Base-by-base conservation (phyloP, 2,113 vertebrate species). In the Tetraodon nigroviridis region DNA sequence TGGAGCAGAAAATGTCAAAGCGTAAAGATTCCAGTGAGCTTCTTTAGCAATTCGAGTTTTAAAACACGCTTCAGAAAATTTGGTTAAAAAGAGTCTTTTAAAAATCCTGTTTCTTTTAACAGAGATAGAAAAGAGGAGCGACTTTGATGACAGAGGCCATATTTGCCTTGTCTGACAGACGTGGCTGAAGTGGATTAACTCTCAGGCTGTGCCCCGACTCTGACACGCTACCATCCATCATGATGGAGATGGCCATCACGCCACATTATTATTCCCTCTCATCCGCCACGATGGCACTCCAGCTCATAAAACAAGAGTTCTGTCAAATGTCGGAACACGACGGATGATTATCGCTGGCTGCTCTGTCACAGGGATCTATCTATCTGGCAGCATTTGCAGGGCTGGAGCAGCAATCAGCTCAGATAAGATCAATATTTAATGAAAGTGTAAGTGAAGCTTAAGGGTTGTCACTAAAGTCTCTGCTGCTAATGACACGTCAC, bases 341-440 rank as follows among this genome's bases (percentile, higher is more conserved):
- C 65, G 76, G 84, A 87, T 83, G 83, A 85, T 80, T 73, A 81
- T 82, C 58, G 42, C 63, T 79, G 63, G 61, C 69, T 29, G 54
- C 24, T 17, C 78, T 79, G 86, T 90, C 88, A 90, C 78, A 83
- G 85, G 89, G 88, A 89, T 85, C 69, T 72, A 72, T 84, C 75
- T 77, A 64, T 67, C 75, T 67, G 80, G 72, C 81, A 67, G 80
- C 70, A 82, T 85, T 87, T 85, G 69, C 83, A 78, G 74, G 32
- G 64, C 69, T 71, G 75, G 69, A 84, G 51, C 79, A 71, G 82
- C 75, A 67, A 75, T 67, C 78, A 76, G 76, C 73, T 54, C 52
- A 70, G 78, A 86, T 81, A 80, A 78, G 73, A 79, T 84, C 80
- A 84, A 88, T 86, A 82, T 85, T 85, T 83, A 86, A 84, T 88